Base-by-base conservation (phyloP, 1,140 invertebrate species). In the Uloborus diversus region DNA sequence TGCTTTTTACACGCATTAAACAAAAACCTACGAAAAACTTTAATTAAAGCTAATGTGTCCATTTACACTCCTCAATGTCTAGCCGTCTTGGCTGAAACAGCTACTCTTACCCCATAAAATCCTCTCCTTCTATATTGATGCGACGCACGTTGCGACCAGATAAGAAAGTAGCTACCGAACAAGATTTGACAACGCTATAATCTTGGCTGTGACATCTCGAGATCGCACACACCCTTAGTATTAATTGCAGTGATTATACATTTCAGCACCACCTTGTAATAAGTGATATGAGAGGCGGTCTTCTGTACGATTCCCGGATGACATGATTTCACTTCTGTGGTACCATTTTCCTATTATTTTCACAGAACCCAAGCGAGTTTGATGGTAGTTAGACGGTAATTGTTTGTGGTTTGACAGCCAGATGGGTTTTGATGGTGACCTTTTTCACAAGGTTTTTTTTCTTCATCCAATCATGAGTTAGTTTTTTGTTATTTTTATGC, bases 211-310 rank as follows among this genome's bases (percentile, higher is more conserved):
- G 64, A 66, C 64, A 66, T 49, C 64, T 28, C 9, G 17, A 14
- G 64, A 14, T 11, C 11, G 27, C 37, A 23, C 64, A 66, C 64
- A 66, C 64, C 64, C 64, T 66, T 23, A 66, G 64, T 66, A 66
- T 66, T 66, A 66, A 66, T 66, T 66, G 51, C 64, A 23, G 37
- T 66, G 37, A 66, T 66, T 66, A 66, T 42, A 49, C 25, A 51
- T 66, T 66, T 66, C 64, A 66, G 64, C 64, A 66, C 64, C 64
- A 66, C 64, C 64, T 66, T 49, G 64, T 49, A 66, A 66, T 66
- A 49, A 28, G 37, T 20, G 64, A 66, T 47, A 49, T 27, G 64
- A 42, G 28, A 47, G 37, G 64, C 64, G 37, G 64, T 28, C 27
- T 47, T 17, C 20, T 17, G 17, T 17, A 27, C 20, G 20, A 62